Percentiles rank a stretch among this genome's conserved stretches.
These are phyloP conservation scores for Chrysoperla carnea DNA, from an alignment of 1,140 invertebrate genomes.

Conservation along the genomic window DNA sequence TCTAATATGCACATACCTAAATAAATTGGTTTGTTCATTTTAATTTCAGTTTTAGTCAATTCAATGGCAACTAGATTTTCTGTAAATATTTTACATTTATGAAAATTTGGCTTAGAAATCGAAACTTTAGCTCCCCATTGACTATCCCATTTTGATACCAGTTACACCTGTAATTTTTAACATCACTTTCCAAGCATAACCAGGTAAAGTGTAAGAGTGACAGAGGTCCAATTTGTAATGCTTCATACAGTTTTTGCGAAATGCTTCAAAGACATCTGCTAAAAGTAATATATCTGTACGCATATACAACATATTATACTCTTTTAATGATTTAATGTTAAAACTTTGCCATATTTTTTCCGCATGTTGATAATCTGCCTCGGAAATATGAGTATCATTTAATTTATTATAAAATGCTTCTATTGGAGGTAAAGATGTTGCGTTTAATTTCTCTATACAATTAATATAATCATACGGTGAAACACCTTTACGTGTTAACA, in stretches of 20 bases:
- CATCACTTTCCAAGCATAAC: slow-evolving; percentile 21
- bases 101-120: slow-evolving; percentile 21
- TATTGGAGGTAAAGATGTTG: slow-evolving; percentile 10
- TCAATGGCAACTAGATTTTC: slow-evolving; percentile 18
- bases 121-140: slow-evolving; percentile 14
- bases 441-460: slow-evolving; percentile 10
- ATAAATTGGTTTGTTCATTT: slow-evolving; percentile 20
- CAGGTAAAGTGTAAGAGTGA: slow-evolving; percentile 16
- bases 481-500: slow-evolving; percentile 8
- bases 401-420: slow-evolving; percentile 15
- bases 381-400: slow-evolving; percentile 7
- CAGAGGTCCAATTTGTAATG: slow-evolving; percentile 12
- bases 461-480: slow-evolving; percentile 16
- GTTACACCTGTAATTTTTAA: slow-evolving; percentile 15
- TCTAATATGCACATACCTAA: slow-evolving; percentile 19
- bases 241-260: slow-evolving; percentile 12
- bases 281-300: slow-evolving; percentile 16
- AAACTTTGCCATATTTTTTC: slow-evolving; percentile 20
- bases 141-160: slow-evolving; percentile 18
- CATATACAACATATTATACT: slow-evolving; percentile 21
- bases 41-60: slow-evolving; percentile 12
- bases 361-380: slow-evolving; percentile 19
- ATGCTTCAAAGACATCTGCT: slow-evolving; percentile 25
- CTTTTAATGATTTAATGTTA: slow-evolving; percentile 13
- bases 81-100: slow-evolving; percentile 17